These are phyloP conservation scores for Resseliella maxima DNA, from an alignment of 2,888 invertebrate species.

Conservation along the genomic window DNA sequence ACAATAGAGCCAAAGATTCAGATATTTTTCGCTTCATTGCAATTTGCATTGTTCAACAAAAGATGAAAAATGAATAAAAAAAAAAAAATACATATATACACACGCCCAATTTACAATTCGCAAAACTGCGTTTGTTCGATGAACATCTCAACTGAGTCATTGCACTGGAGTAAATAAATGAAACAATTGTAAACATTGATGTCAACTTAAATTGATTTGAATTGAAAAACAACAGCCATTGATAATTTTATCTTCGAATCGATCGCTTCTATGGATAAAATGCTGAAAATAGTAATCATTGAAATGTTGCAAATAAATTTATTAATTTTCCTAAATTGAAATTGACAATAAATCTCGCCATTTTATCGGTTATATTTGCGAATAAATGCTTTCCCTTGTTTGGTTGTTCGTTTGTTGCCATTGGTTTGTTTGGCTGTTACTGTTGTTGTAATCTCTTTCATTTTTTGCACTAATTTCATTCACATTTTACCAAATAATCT, in stretches of 20 bases:
- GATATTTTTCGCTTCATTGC: background rate
- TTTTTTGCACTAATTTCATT: background rate
- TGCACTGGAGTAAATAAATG: background rate
- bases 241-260: background rate
- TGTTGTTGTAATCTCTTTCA: background rate
- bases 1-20: background rate
- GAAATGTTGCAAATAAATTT: background rate
- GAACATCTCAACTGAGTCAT: background rate
- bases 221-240: background rate
- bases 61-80: background rate
- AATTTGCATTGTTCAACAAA: constrained; percentile 4
- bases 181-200: constrained; percentile 39
- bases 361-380: background rate
- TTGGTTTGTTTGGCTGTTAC: too few species aligned
- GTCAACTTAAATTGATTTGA: background rate
- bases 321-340: constrained; percentile 32
- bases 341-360: background rate
- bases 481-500: background rate
- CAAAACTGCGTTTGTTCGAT: background rate
- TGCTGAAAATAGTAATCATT: background rate
- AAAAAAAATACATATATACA: background rate
- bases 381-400: constrained; percentile 2
- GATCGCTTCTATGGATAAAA: background rate
- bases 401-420: too few species aligned
- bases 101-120: background rate